Conservation (phyloP, 2,888 invertebrate genomes). For the Iselma pallidipennis region DNA sequence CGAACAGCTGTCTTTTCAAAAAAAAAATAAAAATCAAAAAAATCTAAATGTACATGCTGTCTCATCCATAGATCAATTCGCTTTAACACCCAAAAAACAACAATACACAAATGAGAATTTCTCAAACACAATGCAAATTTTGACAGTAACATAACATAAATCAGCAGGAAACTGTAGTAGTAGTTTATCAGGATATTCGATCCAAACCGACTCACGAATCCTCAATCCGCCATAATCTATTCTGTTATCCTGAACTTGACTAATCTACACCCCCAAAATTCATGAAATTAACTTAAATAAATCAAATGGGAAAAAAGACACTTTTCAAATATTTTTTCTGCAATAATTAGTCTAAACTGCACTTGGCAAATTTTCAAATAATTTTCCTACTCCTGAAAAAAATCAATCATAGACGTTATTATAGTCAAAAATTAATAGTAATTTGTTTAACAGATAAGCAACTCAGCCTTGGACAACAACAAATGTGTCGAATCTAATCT, state of each 20-base stretch:
- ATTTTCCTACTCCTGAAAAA: neutral
- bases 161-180: constrained; percentile 5
- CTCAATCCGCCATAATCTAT: neutral
- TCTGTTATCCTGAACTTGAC: neutral
- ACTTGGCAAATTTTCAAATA: neutral
- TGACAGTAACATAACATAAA: constrained; percentile 1
- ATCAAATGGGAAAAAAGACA: neutral
- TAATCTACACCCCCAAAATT: neutral
- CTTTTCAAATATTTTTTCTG: neutral
- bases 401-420: neutral
- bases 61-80: neutral
- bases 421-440: constrained; percentile 16
- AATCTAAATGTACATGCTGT: neutral
- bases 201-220: constrained; percentile 2
- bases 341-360: neutral
- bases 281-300: neutral
- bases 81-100: neutral
- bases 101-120: neutral
- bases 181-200: constrained; percentile 1
- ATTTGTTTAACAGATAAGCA: constrained; percentile 18
- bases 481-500: constrained; percentile 25
- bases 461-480: constrained; percentile 18
- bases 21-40: neutral
- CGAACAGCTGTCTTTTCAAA: constrained; percentile 1
- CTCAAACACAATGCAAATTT: constrained; percentile 5